These are phyloP conservation scores for Oriolus oriolus DNA, from an alignment of 2,113 vertebrate genomes.

Conservation along the genomic window DNA sequence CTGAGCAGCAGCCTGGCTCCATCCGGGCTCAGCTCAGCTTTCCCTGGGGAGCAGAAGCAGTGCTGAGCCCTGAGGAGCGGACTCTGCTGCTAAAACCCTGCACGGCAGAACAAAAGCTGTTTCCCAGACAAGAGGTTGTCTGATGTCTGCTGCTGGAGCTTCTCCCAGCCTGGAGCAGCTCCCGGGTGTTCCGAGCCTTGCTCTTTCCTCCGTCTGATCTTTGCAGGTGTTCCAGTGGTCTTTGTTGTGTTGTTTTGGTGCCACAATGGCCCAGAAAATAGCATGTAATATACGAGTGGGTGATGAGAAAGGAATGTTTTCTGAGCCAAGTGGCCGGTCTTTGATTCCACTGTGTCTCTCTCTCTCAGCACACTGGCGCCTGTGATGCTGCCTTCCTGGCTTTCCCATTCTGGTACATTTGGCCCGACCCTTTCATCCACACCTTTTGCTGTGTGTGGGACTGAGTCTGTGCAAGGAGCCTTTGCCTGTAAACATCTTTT, in stretches of 20 bases:
- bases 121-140: not conserved
- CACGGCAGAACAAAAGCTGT: not conserved
- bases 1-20: not conserved
- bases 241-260: not conserved
- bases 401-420: not conserved
- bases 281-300: not conserved
- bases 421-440: not conserved
- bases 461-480: not conserved
- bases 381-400: not conserved
- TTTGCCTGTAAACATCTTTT: not conserved
- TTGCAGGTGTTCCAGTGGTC: not conserved
- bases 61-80: not conserved
- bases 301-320: not conserved
- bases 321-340: not conserved
- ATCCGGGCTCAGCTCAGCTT: not conserved
- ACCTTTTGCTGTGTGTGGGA: not conserved
- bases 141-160: not conserved
- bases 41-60: not conserved
- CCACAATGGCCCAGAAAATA: not conserved
- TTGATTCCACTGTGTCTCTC: not conserved
- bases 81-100: not conserved
- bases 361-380: fast-evolving
- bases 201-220: not conserved
- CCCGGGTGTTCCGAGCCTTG: not conserved
- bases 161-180: not conserved